Evolutionary conservation across 2,113 vertebrate species (phyloP).

Genomic region (Smithornis capensis): DNA sequence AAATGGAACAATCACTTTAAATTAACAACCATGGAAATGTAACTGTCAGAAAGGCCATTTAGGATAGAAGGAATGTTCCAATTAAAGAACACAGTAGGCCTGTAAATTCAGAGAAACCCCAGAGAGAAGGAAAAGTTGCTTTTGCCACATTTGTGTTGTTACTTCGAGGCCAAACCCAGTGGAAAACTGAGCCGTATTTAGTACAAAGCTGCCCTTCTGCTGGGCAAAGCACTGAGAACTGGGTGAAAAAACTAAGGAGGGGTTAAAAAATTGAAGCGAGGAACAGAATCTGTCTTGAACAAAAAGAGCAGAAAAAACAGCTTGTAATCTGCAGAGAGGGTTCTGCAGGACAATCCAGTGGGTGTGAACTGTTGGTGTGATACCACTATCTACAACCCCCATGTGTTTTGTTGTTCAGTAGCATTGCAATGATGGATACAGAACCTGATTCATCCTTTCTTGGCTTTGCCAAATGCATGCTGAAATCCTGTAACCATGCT

Average conservation of each 20-base stretch:
- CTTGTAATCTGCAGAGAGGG: background rate
- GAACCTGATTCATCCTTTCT: background rate
- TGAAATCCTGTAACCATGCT: background rate
- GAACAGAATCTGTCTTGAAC: background rate
- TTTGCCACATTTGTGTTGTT: background rate
- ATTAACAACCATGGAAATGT: background rate
- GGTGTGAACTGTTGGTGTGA: background rate
- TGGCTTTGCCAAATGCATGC: background rate
- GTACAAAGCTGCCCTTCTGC: background rate
- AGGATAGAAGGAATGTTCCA: background rate
- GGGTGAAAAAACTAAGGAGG: background rate
- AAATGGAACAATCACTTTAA: background rate
- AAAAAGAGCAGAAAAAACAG: constrained; percentile 10
- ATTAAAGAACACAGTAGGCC: background rate
- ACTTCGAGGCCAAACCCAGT: background rate
- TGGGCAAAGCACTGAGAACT: background rate
- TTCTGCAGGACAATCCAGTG: background rate
- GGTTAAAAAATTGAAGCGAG: background rate
- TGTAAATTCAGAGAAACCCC: background rate
- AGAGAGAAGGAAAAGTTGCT: background rate
- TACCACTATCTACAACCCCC: constrained; percentile 8
- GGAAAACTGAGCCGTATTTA: background rate
- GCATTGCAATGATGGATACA: background rate
- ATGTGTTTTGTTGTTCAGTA: background rate
- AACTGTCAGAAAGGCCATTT: background rate